phyloP scores from a whole-genome alignment of 30 jellyfish, hydroid and myxozoan genomes.

The Nemopilema nomurai region DNA sequence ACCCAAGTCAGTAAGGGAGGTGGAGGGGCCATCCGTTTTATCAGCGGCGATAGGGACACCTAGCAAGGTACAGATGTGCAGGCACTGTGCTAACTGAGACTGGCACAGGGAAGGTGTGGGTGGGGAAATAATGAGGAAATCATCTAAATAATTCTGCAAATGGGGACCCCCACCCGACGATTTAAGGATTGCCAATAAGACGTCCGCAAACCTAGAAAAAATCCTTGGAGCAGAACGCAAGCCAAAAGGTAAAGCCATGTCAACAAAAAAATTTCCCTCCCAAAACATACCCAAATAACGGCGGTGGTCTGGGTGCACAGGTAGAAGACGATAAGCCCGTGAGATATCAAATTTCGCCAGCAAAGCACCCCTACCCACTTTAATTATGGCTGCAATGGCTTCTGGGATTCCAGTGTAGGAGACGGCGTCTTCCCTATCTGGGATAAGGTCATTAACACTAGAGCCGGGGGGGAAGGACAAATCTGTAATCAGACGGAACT shows the following conservation, averaged over 20 bases:
- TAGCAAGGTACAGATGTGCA: too few relatives aligned
- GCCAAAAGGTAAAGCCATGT: conserved; percentile 77
- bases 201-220: conserved; percentile 66
- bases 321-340: conserved; percentile 72
- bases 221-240: conserved; percentile 73
- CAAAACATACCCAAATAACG: conserved; percentile 57
- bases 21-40: too few relatives aligned
- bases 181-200: too few relatives aligned
- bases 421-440: conserved; percentile 49
- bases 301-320: conserved; percentile 30
- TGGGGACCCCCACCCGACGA: conserved; percentile 65
- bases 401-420: conserved; percentile 64
- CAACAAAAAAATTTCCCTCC: conserved; percentile 60
- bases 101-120: not conserved
- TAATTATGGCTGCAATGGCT: conserved; percentile 37
- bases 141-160: conserved; percentile 27
- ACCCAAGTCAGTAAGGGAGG: too few relatives aligned
- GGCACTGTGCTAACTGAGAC: conserved; percentile 23
- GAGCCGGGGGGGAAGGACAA: conserved; percentile 60
- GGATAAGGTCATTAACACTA: conserved; percentile 37
- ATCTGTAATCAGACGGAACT: conserved; percentile 76
- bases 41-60: too few relatives aligned
- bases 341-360: conserved; percentile 67
- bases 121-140: too few relatives aligned
- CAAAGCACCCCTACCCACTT: conserved; percentile 51